These are phyloP conservation scores for Pelusios castaneus DNA, from an alignment of 2,113 vertebrate species.

Conservation along the genomic window DNA sequence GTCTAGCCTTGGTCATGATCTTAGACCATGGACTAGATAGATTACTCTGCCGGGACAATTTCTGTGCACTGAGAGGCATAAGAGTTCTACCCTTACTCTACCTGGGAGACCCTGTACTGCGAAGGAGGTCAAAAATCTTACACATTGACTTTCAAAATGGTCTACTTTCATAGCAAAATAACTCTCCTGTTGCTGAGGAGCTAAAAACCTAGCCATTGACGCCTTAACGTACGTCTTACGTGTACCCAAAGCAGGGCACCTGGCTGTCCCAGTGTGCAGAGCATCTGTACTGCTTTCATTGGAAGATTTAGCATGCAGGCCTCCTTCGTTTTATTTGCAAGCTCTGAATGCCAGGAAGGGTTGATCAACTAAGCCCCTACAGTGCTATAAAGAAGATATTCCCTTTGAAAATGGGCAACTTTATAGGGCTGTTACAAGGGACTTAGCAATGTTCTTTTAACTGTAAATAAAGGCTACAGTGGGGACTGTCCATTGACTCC, in stretches of 20 bases:
- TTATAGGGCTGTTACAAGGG: neutral
- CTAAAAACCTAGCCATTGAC: neutral
- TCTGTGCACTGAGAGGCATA: accelerated
- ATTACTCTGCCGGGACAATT: neutral
- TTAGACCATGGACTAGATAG: neutral
- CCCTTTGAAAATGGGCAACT: accelerated
- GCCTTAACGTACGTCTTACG: neutral
- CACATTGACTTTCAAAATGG: neutral
- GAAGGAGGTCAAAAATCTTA: neutral
- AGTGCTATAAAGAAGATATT: accelerated
- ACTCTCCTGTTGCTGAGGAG: neutral
- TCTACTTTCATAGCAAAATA: neutral
- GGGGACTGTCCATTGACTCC: accelerated
- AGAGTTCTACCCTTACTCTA: neutral
- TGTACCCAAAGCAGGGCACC: neutral
- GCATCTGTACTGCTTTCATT: neutral
- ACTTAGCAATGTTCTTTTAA: accelerated
- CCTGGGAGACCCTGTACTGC: neutral
- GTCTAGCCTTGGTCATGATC: neutral
- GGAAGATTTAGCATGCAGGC: too few species aligned
- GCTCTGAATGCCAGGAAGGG: neutral
- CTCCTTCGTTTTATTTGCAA: neutral
- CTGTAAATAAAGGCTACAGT: neutral
- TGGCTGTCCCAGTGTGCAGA: neutral
- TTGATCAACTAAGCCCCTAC: neutral